Percentiles rank a stretch among this genome's conserved stretches.
Conservation (phyloP, 2,888 invertebrate genomes). For the Bellardia bayeri region DNA sequence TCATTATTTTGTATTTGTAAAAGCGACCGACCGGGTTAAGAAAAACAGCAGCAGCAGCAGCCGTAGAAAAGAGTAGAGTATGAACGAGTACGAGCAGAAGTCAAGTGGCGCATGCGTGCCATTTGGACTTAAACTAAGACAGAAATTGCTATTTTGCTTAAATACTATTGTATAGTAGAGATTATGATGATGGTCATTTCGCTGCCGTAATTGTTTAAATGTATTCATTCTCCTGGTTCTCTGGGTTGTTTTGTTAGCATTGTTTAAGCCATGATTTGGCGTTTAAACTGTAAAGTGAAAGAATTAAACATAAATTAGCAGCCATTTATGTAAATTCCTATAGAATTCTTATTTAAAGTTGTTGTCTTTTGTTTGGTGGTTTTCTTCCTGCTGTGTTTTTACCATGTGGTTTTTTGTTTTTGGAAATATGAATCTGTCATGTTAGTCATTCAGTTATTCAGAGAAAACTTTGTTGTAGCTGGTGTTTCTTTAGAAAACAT, state of each 20-base stretch:
- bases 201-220: constrained; percentile 1
- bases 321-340: constrained; percentile 65
- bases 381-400: constrained; percentile 37
- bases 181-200: neutral
- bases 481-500: neutral
- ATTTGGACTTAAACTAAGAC: constrained; percentile 58
- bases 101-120: constrained; percentile 71
- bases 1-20: constrained; percentile 23
- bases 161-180: neutral
- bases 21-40: neutral
- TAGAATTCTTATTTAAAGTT: constrained; percentile 33
- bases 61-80: neutral
- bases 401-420: neutral
- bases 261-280: constrained; percentile 34
- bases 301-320: constrained; percentile 57
- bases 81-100: constrained; percentile 43
- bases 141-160: constrained; percentile 6
- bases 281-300: constrained; percentile 61
- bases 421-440: constrained; percentile 23
- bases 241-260: neutral
- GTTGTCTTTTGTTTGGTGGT: constrained; percentile 32
- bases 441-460: constrained; percentile 41
- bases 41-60: constrained; percentile 12
- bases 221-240: constrained; percentile 19
- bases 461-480: constrained; percentile 1